These are phyloP conservation scores for Chionoecetes opilio DNA, from an alignment of 1,140 invertebrate genomes.

Conservation along the genomic window DNA sequence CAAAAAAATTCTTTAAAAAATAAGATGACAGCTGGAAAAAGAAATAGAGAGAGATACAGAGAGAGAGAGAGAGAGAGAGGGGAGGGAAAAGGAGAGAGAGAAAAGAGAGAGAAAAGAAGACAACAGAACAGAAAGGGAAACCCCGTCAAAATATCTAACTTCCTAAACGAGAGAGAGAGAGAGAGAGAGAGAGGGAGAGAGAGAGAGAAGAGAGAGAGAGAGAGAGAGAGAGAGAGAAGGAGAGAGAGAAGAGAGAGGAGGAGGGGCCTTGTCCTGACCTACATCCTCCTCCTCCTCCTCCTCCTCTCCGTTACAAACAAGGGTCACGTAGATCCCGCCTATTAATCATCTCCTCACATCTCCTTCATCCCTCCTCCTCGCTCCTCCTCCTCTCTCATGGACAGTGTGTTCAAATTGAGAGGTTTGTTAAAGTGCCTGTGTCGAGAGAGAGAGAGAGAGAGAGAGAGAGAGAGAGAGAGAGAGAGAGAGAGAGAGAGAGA, in stretches of 20 bases:
- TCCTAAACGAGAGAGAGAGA: neutral
- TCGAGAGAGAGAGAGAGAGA: neutral
- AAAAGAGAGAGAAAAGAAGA: neutral
- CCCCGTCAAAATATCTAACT: too few species aligned
- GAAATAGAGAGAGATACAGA: neutral
- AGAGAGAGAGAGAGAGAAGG: conserved; percentile 17
- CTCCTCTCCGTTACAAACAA: neutral
- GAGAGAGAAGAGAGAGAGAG: conserved; percentile 27
- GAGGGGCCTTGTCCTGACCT: neutral
- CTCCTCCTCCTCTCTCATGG: too few species aligned
- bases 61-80: neutral
- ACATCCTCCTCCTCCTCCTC: neutral
- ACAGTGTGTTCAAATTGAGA: neutral
- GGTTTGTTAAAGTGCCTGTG: neutral
- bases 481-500: too few species aligned
- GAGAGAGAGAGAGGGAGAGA: conserved; percentile 25
- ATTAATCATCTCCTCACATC: neutral
- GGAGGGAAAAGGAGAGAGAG: neutral
- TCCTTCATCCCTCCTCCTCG: neutral
- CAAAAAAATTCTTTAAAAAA: neutral
- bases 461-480: conserved; percentile 22
- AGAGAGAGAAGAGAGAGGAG: neutral
- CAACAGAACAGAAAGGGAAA: neutral
- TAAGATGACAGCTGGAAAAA: too few species aligned
- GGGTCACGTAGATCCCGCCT: neutral